These are phyloP conservation scores for Lepus timidus DNA, from an alignment of 2,113 vertebrate species.

Conservation along the genomic window DNA sequence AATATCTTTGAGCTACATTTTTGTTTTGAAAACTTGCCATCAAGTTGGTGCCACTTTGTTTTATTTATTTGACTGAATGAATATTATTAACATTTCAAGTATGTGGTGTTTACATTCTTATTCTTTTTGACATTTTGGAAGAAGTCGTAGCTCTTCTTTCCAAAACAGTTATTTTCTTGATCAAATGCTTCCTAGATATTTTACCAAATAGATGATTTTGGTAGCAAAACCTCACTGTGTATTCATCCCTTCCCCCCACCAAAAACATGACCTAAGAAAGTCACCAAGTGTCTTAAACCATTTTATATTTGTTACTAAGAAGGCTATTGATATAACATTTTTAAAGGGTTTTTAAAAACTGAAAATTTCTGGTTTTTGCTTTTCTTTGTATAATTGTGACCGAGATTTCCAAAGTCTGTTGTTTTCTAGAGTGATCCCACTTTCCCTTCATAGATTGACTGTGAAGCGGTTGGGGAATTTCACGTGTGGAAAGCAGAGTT, in stretches of 20 bases:
- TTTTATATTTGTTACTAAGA: conserved; percentile 76
- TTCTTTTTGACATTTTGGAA: conserved; percentile 78
- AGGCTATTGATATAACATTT: conserved; percentile 60
- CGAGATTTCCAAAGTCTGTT: conserved; percentile 56
- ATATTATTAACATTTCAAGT: conserved; percentile 73
- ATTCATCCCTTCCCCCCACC: not conserved
- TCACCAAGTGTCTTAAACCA: conserved; percentile 81
- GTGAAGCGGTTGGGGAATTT: conserved; percentile 39
- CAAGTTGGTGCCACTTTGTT: conserved; percentile 86
- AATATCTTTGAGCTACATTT: conserved; percentile 70
- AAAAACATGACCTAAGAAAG: conserved; percentile 56
- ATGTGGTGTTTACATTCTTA: conserved; percentile 82
- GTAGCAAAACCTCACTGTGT: conserved; percentile 57
- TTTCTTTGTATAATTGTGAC: conserved; percentile 67
- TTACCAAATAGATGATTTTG: conserved; percentile 65
- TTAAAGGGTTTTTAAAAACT: conserved; percentile 52
- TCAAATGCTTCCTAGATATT: conserved; percentile 64
- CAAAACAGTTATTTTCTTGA: conserved; percentile 56
- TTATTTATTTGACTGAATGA: conserved; percentile 80
- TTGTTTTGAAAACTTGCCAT: conserved; percentile 77
- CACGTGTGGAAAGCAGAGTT: conserved; percentile 25
- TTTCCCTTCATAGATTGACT: conserved; percentile 44
- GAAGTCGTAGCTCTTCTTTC: conserved; percentile 78
- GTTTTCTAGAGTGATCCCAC: conserved; percentile 61
- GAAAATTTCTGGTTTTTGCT: not conserved